A percentile compares a stretch with the other conserved stretches of the same genome.
These are phyloP conservation scores for Smutsia gigantea DNA, from an alignment of 2,797 vertebrate species.

Conservation along the genomic window DNA sequence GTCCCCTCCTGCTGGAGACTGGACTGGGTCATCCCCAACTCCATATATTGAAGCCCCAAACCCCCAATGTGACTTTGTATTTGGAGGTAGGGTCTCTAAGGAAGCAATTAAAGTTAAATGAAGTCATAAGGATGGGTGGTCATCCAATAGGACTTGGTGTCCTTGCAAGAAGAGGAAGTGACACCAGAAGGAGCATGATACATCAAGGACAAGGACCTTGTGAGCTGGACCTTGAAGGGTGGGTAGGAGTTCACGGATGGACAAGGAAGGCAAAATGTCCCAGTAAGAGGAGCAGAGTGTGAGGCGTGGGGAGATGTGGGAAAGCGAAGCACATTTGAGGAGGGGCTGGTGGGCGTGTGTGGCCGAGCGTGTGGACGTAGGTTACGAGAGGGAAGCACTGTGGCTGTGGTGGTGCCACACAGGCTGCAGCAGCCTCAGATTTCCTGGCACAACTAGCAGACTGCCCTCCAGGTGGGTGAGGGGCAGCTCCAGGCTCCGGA, in stretches of 20 bases:
- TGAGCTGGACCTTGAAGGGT: background rate
- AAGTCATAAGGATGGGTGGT: background rate
- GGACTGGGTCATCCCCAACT: background rate
- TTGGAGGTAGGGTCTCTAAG: background rate
- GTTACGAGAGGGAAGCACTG: background rate
- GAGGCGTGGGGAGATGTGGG: background rate
- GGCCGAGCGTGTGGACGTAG: background rate
- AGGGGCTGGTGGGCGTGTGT: background rate
- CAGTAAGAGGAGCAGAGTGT: rapidly evolving
- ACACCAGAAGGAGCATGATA: background rate
- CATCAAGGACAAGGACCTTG: background rate
- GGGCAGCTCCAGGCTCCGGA: background rate
- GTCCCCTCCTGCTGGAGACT: background rate
- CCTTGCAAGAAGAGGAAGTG: background rate
- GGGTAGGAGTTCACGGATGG: background rate
- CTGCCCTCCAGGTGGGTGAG: background rate
- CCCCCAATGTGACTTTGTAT: background rate
- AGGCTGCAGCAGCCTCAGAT: too few relatives aligned
- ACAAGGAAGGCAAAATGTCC: background rate
- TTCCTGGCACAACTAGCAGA: background rate
- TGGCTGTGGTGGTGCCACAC: rapidly evolving
- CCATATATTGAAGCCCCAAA: background rate
- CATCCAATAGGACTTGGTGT: background rate
- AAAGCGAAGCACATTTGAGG: rapidly evolving
- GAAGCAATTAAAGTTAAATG: background rate